Conservation (phyloP, 1,140 invertebrate species). For the Drosophila tropicalis region DNA sequence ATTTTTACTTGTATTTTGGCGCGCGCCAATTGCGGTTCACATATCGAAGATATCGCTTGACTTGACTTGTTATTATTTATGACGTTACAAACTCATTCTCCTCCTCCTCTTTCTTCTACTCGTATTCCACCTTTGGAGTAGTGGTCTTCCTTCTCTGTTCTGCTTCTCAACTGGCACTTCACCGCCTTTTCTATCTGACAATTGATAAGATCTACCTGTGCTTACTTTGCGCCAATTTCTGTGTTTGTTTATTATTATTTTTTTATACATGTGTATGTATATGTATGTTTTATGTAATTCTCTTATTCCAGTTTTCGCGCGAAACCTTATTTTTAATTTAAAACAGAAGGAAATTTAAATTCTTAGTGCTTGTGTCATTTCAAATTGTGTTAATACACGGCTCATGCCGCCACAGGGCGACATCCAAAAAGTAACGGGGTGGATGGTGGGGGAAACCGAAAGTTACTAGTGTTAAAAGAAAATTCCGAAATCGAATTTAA, state of each 20-base stretch:
- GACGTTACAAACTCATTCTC: slow-evolving; percentile 14
- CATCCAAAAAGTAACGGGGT: not conserved
- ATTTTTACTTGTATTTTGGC: slow-evolving; percentile 48
- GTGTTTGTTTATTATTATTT: not conserved
- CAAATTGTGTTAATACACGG: not conserved
- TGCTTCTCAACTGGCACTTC: not conserved
- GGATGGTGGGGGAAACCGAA: not conserved
- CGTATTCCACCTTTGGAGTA: no score
- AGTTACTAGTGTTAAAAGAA: not conserved
- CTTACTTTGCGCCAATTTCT: slow-evolving; percentile 1
- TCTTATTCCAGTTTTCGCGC: not conserved
- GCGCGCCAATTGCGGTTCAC: slow-evolving; percentile 57
- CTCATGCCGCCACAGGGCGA: not conserved
- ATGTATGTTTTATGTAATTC: not conserved
- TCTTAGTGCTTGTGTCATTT: not conserved
- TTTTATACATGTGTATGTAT: no score
- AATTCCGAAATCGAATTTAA: no score
- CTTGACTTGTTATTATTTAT: slow-evolving; percentile 33
- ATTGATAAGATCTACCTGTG: slow-evolving; percentile 16
- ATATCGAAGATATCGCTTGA: slow-evolving; percentile 41
- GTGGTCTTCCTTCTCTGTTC: not conserved
- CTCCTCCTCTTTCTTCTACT: not conserved
- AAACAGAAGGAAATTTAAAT: not conserved
- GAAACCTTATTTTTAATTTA: not conserved
- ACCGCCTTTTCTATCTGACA: not conserved